Percentiles rank a stretch among this genome's conserved stretches.
Evolutionary conservation across 2,888 invertebrate genomes (phyloP).

Genomic region (Pseudococcus viburni): DNA sequence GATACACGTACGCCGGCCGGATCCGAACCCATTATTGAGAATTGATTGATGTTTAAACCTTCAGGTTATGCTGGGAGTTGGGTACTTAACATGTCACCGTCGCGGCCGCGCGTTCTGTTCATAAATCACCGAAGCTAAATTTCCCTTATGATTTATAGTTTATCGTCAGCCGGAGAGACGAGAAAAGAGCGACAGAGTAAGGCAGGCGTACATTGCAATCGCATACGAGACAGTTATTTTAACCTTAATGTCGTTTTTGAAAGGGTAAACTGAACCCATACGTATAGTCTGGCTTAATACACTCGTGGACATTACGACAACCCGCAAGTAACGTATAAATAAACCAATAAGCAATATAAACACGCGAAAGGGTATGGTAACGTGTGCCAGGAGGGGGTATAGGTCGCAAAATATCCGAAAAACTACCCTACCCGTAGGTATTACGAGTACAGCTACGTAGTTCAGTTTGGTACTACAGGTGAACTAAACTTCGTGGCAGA

Average conservation of each 20-base stretch:
- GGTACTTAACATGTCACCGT: conserved; percentile 56
- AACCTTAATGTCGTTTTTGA: conserved; percentile 33
- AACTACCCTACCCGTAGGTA: not conserved
- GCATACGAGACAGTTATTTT: conserved; percentile 46
- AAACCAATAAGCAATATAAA: not conserved
- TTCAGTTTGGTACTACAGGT: not conserved
- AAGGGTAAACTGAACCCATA: not conserved
- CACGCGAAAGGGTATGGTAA: not conserved
- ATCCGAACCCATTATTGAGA: conserved; percentile 48
- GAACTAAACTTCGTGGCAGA: not conserved
- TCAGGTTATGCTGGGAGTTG: conserved; percentile 48
- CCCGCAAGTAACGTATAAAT: not conserved
- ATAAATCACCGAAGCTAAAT: conserved; percentile 51
- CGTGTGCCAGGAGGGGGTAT: not conserved
- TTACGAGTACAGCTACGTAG: too few relatives aligned
- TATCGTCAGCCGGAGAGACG: not conserved
- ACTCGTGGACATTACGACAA: not conserved
- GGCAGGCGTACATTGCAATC: not conserved
- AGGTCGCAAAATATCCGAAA: not conserved
- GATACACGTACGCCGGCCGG: not conserved
- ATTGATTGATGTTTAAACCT: conserved; percentile 58
- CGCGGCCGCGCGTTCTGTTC: conserved; percentile 19
- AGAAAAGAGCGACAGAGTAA: not conserved
- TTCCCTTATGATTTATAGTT: conserved; percentile 55
- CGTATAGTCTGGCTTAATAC: not conserved